These are phyloP conservation scores for Lasiurus borealis DNA, from an alignment of 2,113 vertebrate genomes.

Conservation along the genomic window DNA sequence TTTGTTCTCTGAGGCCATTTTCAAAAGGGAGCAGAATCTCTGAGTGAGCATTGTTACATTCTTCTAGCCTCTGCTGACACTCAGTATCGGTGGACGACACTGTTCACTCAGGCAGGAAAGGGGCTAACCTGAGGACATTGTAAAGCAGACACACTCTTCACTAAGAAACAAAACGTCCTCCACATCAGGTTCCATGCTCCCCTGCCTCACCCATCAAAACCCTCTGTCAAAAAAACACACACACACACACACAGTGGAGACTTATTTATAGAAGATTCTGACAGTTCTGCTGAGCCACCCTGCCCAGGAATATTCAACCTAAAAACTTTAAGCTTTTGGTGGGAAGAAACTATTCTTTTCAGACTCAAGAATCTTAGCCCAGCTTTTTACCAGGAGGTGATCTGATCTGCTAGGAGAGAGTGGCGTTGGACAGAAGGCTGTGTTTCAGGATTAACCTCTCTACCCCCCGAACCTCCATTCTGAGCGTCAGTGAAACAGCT, in stretches of 20 bases:
- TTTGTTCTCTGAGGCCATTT: neutral
- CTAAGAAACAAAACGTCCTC: neutral
- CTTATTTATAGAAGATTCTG: neutral
- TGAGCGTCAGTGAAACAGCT: neutral
- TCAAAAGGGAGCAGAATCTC: neutral
- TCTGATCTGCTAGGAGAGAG: neutral
- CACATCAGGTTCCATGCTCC: neutral
- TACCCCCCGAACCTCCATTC: neutral
- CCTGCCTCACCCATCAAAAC: neutral
- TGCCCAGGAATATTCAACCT: neutral
- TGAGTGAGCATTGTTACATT: neutral
- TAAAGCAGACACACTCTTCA: neutral
- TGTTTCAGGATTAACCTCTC: neutral
- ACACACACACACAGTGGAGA: neutral
- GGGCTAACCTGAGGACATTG: too few species aligned
- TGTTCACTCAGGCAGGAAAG: neutral
- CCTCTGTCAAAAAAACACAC: neutral
- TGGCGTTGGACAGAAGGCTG: neutral
- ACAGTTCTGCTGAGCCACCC: neutral
- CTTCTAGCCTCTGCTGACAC: neutral
- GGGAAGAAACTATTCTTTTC: neutral
- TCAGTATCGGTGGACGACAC: neutral
- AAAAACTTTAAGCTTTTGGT: neutral
- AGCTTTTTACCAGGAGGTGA: neutral
- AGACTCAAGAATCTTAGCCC: neutral